These are phyloP conservation scores for Channallabes apus DNA, from an alignment of 2,797 vertebrate genomes.

Conservation along the genomic window DNA sequence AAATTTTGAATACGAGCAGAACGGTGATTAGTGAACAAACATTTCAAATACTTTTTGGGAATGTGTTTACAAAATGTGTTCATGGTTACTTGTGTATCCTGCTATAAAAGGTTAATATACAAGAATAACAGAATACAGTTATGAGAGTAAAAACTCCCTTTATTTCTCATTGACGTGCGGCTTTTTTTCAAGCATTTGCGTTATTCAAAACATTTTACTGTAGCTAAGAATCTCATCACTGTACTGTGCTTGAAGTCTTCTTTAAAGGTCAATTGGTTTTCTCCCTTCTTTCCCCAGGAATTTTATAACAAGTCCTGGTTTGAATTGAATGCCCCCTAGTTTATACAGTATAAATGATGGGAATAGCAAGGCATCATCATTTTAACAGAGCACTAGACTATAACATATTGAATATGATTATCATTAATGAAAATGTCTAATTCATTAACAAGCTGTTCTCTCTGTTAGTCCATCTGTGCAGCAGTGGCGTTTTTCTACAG, in stretches of 20 bases:
- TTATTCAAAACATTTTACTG: too few species aligned
- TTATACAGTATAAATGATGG: background rate
- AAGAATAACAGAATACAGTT: too few species aligned
- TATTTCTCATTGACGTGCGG: too few species aligned
- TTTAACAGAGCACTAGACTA: background rate
- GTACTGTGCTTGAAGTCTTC: too few species aligned
- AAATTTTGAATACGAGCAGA: background rate
- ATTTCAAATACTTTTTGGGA: background rate
- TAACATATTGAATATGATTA: background rate
- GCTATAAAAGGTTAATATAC: background rate
- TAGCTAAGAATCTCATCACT: too few species aligned
- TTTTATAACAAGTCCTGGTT: too few species aligned
- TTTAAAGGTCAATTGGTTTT: too few species aligned
- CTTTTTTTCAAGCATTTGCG: too few species aligned
- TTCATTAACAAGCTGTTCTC: background rate
- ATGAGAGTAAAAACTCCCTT: too few species aligned
- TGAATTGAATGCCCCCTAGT: too few species aligned
- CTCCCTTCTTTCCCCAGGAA: too few species aligned
- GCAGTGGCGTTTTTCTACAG: conserved; percentile 82
- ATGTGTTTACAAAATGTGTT: background rate
- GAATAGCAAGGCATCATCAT: background rate
- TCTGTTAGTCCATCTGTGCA: conserved; percentile 75
- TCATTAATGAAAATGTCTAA: background rate
- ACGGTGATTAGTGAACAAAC: background rate
- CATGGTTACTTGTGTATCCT: background rate